Conservation (phyloP, 2,797 vertebrate genomes). For the Falco rusticolus region DNA sequence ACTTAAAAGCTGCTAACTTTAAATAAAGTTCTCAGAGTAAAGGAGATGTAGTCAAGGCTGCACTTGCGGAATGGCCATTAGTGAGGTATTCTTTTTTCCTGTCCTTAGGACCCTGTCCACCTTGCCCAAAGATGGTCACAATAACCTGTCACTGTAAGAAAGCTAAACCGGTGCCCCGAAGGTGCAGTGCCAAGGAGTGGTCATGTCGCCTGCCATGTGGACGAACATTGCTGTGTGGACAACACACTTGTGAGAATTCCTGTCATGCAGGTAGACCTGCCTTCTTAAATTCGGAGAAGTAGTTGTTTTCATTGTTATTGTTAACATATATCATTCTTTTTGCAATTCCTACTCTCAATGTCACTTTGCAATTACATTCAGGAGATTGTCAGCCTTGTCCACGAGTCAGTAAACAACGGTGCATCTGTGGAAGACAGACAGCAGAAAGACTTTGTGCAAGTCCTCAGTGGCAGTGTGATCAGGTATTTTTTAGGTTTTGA, state of each 20-base stretch:
- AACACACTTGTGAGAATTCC: conserved; percentile 85
- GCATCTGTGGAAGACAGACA: conserved; percentile 85
- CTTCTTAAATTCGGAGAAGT: neutral
- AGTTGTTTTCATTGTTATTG: neutral
- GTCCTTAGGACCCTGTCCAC: conserved; percentile 90
- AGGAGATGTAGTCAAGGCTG: neutral
- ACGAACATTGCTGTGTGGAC: conserved; percentile 83
- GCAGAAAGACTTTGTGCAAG: conserved; percentile 87
- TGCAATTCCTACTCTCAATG: neutral
- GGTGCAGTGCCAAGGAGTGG: conserved; percentile 94
- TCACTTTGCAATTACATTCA: conserved; percentile 38
- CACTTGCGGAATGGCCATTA: neutral
- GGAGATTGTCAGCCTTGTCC: conserved; percentile 88
- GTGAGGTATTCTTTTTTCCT: neutral
- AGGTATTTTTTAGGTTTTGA: conserved; percentile 69
- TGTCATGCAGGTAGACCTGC: conserved; percentile 87
- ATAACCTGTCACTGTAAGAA: conserved; percentile 90
- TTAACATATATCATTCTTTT: neutral
- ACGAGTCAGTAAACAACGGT: conserved; percentile 87
- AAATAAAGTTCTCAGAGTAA: neutral
- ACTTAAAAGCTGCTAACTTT: neutral
- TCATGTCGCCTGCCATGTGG: conserved; percentile 84
- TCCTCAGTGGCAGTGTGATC: conserved; percentile 88
- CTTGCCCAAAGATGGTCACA: conserved; percentile 96
- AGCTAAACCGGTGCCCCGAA: conserved; percentile 86